phyloP scores from a whole-genome alignment of 1,140 invertebrate genomes.

The Gryllus bimaculatus region DNA sequence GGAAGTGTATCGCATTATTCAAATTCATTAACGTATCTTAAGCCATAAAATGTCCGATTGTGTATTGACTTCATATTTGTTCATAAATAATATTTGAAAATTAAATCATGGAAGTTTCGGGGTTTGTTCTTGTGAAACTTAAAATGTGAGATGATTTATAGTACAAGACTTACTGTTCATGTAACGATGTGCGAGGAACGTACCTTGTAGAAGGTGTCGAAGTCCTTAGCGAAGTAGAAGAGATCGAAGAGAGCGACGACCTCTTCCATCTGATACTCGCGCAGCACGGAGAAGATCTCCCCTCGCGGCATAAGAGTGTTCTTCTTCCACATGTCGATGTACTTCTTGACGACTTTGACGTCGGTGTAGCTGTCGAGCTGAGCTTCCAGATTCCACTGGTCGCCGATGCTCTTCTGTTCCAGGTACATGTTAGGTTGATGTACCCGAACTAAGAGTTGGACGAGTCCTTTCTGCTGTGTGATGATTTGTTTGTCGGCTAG shows the following conservation, averaged over 20 bases:
- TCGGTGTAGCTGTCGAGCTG: conserved; percentile 39
- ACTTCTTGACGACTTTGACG: conserved; percentile 44
- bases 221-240: conserved; percentile 58
- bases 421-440: conserved; percentile 41
- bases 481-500: too few species aligned
- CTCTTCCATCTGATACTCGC: conserved; percentile 49
- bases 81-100: too few species aligned
- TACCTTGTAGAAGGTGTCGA: conserved; percentile 47
- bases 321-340: conserved; percentile 44
- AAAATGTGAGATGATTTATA: too few species aligned
- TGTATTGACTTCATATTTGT: too few species aligned
- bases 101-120: too few species aligned
- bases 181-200: too few species aligned
- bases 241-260: conserved; percentile 53
- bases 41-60: too few species aligned
- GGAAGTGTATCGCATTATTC: too few species aligned
- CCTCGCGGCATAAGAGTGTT: conserved; percentile 44
- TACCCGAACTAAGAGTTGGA: conserved; percentile 51
- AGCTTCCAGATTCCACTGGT: conserved; percentile 42
- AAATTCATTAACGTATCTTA: too few species aligned
- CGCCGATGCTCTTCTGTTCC: conserved; percentile 39
- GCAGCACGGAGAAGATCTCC: conserved; percentile 50
- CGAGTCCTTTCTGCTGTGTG: conserved; percentile 45
- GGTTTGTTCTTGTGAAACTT: too few species aligned
- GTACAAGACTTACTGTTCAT: too few species aligned